Base-by-base conservation (phyloP, 2,888 invertebrate species). In the Sesia bembeciformis region DNA sequence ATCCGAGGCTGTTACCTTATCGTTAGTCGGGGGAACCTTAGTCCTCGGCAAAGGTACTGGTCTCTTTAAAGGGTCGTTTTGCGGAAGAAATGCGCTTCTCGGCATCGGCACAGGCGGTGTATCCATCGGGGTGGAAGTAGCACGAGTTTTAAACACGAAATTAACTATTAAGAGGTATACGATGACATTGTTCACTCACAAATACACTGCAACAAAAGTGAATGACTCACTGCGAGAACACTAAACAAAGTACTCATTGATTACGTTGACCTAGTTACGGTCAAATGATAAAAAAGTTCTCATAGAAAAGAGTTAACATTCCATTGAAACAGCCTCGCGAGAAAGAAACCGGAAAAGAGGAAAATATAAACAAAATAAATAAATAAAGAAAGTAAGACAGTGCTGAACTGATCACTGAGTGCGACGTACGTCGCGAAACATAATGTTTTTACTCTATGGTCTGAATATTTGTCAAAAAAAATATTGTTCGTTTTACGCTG, bases 1-100 rank as follows among this genome's bases (percentile, higher is more conserved):
- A 65, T 83, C 88, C 3, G 87, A 79, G n/a, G 90, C 81, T 40
- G 80, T 67, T 4, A 79, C 75, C 54, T 76, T 75, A 4, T 85
- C 86, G 58, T 65, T 70, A 55, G 59, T 68, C n/a, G 60, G 57
- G 3, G 81, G 73, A 39, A 79, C 58, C 60, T 78, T 82, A 40
- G 82, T 85, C 56, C 92, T 84, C 40, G 92, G 92, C 40, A 90
- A 81, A 7, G 92, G 92, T 6, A 91, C 81, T 1, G 92, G 92
- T 54, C 78, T 84, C 61, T 90, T 88, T 3, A 66, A 57, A 41
- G 79, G 70, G 52, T 79, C 78, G 59, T 65, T 72, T 59, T 71
- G 72, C 40, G 68, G 58, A 53, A 70, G 58, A 51, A 75, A 65
- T 43, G 77, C 70, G 57, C 72, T 81, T 59, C 86, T 70, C 23